A percentile compares a stretch with the other conserved stretches of the same genome.
phyloP scores from a whole-genome alignment of 2,888 invertebrate genomes.

The Omphaloscelis lunosa region DNA sequence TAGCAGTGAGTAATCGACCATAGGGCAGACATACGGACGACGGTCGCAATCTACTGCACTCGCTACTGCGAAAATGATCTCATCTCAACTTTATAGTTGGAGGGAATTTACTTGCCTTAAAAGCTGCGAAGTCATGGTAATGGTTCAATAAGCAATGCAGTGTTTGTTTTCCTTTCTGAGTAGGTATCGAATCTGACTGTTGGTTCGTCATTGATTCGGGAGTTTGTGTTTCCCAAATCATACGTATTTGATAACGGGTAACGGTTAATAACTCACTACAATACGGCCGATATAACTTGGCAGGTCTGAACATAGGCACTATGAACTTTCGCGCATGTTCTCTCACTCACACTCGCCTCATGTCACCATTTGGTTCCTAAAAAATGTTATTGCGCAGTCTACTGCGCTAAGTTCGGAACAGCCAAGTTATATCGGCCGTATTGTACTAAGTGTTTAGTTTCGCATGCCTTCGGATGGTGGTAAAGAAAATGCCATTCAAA shows the following conservation, averaged over 20 bases:
- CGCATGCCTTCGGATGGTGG: no score
- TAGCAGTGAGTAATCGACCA: conserved; percentile 74
- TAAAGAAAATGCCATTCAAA: no score
- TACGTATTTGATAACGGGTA: neutral
- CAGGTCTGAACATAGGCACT: no score
- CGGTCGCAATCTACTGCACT: conserved; percentile 53
- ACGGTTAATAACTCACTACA: neutral
- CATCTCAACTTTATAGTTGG: conserved; percentile 23
- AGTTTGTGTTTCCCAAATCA: conserved; percentile 28
- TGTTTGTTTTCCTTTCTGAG: conserved; percentile 14
- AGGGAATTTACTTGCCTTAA: conserved; percentile 22
- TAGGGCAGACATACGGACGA: conserved; percentile 75
- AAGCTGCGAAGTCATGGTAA: conserved; percentile 5
- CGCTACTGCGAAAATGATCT: conserved; percentile 50
- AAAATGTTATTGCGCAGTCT: no score
- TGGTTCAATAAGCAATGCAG: neutral
- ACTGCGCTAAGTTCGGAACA: no score
- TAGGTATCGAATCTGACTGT: neutral
- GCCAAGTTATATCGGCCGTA: no score
- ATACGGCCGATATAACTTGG: no score
- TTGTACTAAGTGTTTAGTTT: no score
- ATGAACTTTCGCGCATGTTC: no score
- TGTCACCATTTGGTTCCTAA: no score
- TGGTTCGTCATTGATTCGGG: conserved; percentile 11
- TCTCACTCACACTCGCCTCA: no score